Evolutionary conservation across 2,888 invertebrate species (phyloP).

Genomic region (Resseliella maxima): DNA sequence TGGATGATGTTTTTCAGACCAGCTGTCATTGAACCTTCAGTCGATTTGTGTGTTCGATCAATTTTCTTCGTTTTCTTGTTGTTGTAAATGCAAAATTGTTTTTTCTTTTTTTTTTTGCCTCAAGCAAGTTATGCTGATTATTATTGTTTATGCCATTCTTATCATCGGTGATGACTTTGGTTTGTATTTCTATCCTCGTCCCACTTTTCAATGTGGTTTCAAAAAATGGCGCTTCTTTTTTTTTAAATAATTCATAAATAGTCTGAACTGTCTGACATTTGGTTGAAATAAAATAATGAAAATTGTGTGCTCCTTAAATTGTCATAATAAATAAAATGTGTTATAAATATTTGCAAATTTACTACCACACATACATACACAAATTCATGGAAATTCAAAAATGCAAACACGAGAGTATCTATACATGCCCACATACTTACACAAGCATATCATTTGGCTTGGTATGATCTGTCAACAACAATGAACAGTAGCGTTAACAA

Average conservation of each 20-base stretch:
- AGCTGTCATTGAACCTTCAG: neutral
- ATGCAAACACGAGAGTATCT: no score
- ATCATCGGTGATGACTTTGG: neutral
- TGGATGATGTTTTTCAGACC: neutral
- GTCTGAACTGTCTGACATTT: neutral
- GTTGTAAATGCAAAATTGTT: neutral
- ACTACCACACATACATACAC: neutral
- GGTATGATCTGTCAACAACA: neutral
- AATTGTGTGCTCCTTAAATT: neutral
- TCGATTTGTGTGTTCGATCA: neutral
- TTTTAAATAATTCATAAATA: neutral
- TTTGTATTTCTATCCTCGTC: neutral
- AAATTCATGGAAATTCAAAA: no score
- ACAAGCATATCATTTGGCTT: no score
- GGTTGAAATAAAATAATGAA: neutral
- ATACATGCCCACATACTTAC: no score
- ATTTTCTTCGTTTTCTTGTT: neutral
- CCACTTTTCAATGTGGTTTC: neutral
- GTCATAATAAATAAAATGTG: neutral
- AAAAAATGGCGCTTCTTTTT: neutral
- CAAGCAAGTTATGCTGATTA: neutral
- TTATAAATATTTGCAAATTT: constrained; percentile 14
- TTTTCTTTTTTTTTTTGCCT: neutral
- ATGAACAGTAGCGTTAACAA: neutral
- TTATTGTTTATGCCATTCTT: neutral